A percentile compares a stretch with the other conserved stretches of the same genome.
phyloP scores from a whole-genome alignment of 2,113 vertebrate genomes.

The Gallinago jamesoni region DNA sequence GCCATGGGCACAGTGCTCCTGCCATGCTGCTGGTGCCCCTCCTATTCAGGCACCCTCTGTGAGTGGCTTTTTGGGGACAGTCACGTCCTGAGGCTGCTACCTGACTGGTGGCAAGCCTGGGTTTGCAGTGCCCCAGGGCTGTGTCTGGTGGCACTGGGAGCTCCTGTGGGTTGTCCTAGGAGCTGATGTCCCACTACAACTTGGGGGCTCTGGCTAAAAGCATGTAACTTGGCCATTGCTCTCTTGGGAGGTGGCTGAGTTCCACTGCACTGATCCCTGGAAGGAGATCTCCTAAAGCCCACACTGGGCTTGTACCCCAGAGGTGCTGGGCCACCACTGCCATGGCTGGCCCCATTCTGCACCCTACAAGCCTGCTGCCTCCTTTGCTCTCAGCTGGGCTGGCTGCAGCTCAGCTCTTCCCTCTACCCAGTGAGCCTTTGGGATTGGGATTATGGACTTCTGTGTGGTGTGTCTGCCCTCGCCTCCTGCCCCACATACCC shows the following conservation, averaged over 20 bases:
- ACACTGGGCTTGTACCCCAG: accelerated
- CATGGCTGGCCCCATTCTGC: accelerated
- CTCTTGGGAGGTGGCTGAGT: accelerated
- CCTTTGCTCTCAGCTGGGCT: background rate
- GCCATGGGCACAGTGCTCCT: accelerated
- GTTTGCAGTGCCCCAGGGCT: background rate
- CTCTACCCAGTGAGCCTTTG: accelerated
- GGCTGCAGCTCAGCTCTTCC: background rate
- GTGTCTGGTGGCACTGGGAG: background rate
- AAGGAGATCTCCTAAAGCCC: accelerated
- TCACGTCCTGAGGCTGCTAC: background rate
- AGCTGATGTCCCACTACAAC: accelerated
- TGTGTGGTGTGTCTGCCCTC: background rate
- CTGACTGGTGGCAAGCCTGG: accelerated
- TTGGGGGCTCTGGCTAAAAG: accelerated
- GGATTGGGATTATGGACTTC: accelerated
- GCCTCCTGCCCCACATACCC: accelerated
- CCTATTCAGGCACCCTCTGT: accelerated
- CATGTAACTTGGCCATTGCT: accelerated
- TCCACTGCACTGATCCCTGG: background rate
- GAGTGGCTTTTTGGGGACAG: background rate
- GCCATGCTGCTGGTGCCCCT: accelerated
- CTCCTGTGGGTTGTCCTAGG: background rate
- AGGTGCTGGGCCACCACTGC: background rate
- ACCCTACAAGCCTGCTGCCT: accelerated